Conservation (phyloP, 2,113 vertebrate species). For the Dipodomys spectabilis region DNA sequence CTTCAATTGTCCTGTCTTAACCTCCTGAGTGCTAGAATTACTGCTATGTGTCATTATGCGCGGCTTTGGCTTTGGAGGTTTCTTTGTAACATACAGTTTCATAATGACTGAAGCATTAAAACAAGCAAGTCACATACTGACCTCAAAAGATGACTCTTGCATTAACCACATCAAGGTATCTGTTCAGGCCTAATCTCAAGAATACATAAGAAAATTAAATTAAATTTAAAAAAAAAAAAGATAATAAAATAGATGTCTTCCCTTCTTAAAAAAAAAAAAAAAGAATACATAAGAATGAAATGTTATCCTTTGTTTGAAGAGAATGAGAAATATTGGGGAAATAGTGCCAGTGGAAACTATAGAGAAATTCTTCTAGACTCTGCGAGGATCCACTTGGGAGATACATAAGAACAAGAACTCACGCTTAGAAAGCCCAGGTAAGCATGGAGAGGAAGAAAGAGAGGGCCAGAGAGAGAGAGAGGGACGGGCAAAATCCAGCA, state of each 20-base stretch:
- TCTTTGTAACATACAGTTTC: not conserved
- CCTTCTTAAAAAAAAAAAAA: too few species aligned
- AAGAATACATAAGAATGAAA: not conserved
- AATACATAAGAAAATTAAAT: not conserved
- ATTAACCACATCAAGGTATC: not conserved
- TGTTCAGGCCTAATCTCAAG: too few species aligned
- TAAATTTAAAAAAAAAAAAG: too few species aligned
- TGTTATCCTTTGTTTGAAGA: not conserved
- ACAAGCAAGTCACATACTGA: not conserved
- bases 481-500: too few species aligned
- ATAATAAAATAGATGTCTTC: too few species aligned
- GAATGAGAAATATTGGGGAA: not conserved
- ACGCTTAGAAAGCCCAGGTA: too few species aligned
- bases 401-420: rapidly evolving
- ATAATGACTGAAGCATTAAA: too few species aligned
- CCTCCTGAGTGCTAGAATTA: not conserved
- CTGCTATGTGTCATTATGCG: not conserved
- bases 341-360: not conserved
- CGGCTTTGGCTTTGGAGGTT: not conserved
- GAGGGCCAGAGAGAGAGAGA: not conserved
- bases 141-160: not conserved
- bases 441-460: not conserved
- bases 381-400: not conserved
- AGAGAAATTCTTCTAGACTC: not conserved
- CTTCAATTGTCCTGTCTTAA: too few species aligned